Conservation (phyloP, 1,140 invertebrate species). For the Cotesia glomerata region DNA sequence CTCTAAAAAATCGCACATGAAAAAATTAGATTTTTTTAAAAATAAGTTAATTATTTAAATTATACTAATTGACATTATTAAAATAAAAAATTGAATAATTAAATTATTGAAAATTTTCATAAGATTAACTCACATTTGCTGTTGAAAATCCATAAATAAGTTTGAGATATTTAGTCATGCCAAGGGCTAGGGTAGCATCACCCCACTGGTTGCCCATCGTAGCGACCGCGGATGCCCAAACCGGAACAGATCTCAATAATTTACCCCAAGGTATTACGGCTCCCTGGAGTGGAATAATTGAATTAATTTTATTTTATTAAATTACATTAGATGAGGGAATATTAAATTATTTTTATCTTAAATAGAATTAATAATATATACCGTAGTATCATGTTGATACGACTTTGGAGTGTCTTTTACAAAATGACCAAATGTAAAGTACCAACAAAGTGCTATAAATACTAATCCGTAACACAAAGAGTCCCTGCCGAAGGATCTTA, state of each 20-base stretch:
- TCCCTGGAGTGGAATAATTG: constrained; percentile 38
- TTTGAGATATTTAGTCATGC: constrained; percentile 68
- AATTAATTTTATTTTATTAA: neutral
- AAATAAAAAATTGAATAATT: too few relatives aligned
- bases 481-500: constrained; percentile 64
- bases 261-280: constrained; percentile 66
- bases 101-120: neutral
- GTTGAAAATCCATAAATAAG: constrained; percentile 68
- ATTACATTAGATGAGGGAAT: too few relatives aligned
- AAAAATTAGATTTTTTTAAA: too few relatives aligned
- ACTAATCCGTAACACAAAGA: constrained; percentile 69
- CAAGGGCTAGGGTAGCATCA: constrained; percentile 66
- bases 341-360: too few relatives aligned
- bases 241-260: constrained; percentile 65
- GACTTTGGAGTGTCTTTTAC: constrained; percentile 68
- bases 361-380: constrained; percentile 36
- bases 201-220: constrained; percentile 70
- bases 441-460: constrained; percentile 69
- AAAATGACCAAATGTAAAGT: constrained; percentile 71
- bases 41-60: too few relatives aligned
- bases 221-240: constrained; percentile 68
- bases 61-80: too few relatives aligned
- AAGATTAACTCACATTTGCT: constrained; percentile 60
- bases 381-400: constrained; percentile 60
- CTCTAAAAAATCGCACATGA: too few relatives aligned